phyloP scores from a whole-genome alignment of 2,113 vertebrate genomes.

The Limnothrissa miodon region DNA sequence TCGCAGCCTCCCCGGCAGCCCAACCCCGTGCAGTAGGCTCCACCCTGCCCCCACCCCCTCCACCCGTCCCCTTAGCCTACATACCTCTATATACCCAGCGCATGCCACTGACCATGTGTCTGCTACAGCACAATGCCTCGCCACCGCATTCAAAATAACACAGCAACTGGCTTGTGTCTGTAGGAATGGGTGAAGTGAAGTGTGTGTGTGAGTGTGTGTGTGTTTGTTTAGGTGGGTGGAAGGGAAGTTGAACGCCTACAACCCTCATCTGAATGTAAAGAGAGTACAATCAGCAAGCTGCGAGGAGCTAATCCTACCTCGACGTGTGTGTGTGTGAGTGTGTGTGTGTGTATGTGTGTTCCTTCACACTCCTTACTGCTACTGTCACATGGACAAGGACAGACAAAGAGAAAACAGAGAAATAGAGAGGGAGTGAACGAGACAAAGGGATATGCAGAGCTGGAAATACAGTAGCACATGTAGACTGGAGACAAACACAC shows the following conservation, averaged over 20 bases:
- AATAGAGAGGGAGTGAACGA: too few relatives aligned
- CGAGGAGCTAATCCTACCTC: constrained; percentile 72
- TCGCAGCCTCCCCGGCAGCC: constrained; percentile 51
- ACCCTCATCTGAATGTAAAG: constrained; percentile 67
- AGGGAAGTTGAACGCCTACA: constrained; percentile 29
- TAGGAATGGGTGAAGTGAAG: background rate
- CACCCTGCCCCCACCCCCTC: constrained; percentile 50
- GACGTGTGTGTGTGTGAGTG: background rate
- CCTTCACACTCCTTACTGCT: too few relatives aligned
- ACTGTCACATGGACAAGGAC: too few relatives aligned
- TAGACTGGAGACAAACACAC: too few relatives aligned
- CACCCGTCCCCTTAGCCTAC: constrained; percentile 64
- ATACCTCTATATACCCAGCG: constrained; percentile 44
- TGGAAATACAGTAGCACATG: too few relatives aligned
- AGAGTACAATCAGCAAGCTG: constrained; percentile 37
- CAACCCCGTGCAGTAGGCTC: constrained; percentile 56
- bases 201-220: background rate
- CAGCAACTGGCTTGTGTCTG: background rate
- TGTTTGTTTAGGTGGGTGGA: too few relatives aligned
- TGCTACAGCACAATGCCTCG: constrained; percentile 30
- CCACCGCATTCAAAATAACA: background rate
- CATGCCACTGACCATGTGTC: constrained; percentile 44
- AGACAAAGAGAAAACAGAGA: too few relatives aligned
- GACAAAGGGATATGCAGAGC: too few relatives aligned
- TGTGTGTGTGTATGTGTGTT: background rate